phyloP scores from a whole-genome alignment of 2,113 vertebrate species.

The Labeo rohita region DNA sequence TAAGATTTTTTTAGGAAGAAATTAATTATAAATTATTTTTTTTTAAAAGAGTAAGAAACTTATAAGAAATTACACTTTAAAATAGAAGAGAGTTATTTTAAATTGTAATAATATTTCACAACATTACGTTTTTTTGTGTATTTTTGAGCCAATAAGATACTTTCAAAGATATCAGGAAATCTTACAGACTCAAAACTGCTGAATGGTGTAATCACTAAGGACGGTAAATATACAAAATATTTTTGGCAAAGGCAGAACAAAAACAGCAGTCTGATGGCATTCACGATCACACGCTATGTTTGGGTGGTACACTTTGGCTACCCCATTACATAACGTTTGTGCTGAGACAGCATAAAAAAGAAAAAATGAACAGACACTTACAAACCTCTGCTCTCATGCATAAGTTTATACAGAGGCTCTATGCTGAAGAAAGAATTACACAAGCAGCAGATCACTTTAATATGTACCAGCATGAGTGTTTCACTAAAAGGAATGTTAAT shows the following conservation, averaged over 20 bases:
- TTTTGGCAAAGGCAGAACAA: constrained; percentile 4
- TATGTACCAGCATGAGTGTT: background rate
- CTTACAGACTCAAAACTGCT: background rate
- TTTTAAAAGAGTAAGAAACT: too few species aligned
- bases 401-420: background rate
- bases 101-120: background rate
- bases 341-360: constrained; percentile 3
- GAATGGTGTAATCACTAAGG: background rate
- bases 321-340: constrained; percentile 32
- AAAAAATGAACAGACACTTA: background rate
- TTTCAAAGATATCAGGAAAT: background rate
- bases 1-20: background rate
- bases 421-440: background rate
- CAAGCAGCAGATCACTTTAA: constrained; percentile 8
- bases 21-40: background rate
- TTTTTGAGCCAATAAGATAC: background rate
- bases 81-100: background rate
- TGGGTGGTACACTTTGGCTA: background rate
- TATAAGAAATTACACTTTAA: background rate
- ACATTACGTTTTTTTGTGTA: background rate
- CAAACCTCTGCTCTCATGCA: background rate
- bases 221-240: background rate
- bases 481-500: constrained; percentile 23
- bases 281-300: constrained; percentile 32
- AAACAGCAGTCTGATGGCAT: constrained; percentile 17